These are phyloP conservation scores for Hystrix brachyura DNA, from an alignment of 2,113 vertebrate genomes.

Conservation along the genomic window DNA sequence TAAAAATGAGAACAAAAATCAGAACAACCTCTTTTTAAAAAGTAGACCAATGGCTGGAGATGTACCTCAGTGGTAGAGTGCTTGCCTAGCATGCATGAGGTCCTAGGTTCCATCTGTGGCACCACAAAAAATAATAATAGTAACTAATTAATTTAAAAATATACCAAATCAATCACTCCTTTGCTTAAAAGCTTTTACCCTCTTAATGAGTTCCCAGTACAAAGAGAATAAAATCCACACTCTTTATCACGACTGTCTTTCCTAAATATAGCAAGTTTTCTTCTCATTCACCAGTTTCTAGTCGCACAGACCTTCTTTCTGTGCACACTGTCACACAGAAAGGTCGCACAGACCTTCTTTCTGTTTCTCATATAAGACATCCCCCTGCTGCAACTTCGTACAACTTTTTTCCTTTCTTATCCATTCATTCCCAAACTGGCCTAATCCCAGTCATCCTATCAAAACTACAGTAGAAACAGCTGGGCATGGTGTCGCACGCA, in stretches of 20 bases:
- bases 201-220: neutral
- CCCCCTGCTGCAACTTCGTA: neutral
- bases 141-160: neutral
- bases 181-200: neutral
- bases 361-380: neutral
- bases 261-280: neutral
- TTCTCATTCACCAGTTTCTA: neutral
- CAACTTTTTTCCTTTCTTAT: neutral
- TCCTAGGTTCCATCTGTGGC: neutral
- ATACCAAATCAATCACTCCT: neutral
- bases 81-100: neutral
- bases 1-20: neutral
- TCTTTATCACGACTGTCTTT: neutral
- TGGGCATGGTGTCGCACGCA: too few species aligned
- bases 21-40: neutral
- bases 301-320: neutral
- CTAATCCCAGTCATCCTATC: neutral
- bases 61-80: neutral
- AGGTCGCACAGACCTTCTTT: neutral
- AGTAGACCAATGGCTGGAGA: neutral
- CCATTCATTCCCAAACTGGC: neutral
- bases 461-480: neutral
- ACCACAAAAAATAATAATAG: neutral
- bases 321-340: too few species aligned
- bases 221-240: neutral